Base-by-base conservation (phyloP, 37 sponge, comb jelly and placozoan genomes). In the Theonella swinhoei region DNA sequence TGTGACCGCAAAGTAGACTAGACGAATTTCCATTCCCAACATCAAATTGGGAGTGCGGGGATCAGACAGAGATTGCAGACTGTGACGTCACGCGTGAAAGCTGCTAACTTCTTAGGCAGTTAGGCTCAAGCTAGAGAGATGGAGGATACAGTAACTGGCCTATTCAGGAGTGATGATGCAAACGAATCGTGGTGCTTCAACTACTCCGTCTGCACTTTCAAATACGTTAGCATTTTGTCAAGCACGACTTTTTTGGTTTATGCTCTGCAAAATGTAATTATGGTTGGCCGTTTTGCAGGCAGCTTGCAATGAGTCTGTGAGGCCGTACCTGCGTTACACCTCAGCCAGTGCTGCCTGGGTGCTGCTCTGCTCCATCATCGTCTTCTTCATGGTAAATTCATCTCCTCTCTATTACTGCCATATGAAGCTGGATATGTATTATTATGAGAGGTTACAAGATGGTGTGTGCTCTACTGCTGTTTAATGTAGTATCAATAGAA, bases 341-440 rank as follows among this genome's bases (percentile, higher is more conserved):
- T 91, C 91, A 41, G 61, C 89, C 47, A 89, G 92, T 64, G 89
- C 94, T 8, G 85, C 90, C 3, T 94, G 87, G 91, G 94, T 94
- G 34, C 85, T 96, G 39, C 78, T 89, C 33, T 74, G 82, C 9
- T 91, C 97, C 64, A 93, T 96, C 26, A 72, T 96, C 30, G 90
- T 96, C 3, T 96, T 96, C 85, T 96, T 96, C 78, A 96, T 96
- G 97, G 94, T 95, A 29, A 88, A 47, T 47, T 7, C 54, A 14
- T 14, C 14, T 47, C 54, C 54, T 47, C 14, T 7, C 54, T 47
- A 14, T 47, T 7, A 47, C n/a, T n/a, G n/a, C n/a, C n/a, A n/a
- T n/a, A n/a, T n/a, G n/a, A n/a, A n/a, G n/a, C n/a, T n/a, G n/a
- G n/a, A n/a, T n/a, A n/a, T n/a, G n/a, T n/a, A n/a, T n/a, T n/a